A percentile compares a stretch with the other conserved stretches of the same genome.
These are phyloP conservation scores for Trichomycterus rosablanca DNA, from an alignment of 2,113 vertebrate species.

Conservation along the genomic window DNA sequence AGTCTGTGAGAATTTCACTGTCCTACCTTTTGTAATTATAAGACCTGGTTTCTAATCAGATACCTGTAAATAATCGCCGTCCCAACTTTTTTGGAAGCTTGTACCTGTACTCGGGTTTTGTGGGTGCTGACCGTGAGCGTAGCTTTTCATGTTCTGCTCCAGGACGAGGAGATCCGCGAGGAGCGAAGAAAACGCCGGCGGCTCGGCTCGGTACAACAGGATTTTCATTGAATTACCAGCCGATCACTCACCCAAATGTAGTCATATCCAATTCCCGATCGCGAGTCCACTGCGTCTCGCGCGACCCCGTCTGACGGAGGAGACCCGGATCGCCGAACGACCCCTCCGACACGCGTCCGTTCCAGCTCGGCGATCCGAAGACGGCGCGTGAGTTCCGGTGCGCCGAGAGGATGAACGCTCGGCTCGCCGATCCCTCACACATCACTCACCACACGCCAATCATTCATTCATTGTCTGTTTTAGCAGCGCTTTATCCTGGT, in stretches of 20 bases:
- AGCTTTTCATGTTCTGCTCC: conserved; percentile 11
- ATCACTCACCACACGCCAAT: conserved; percentile 39
- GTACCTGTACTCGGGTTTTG: not conserved
- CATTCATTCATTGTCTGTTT: not conserved
- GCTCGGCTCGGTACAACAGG: conserved; percentile 79
- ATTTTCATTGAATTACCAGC: not conserved
- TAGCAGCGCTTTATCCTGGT: too few species aligned
- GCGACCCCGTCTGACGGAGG: not conserved
- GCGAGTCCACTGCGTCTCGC: too few species aligned
- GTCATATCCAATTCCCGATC: too few species aligned
- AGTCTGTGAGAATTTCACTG: too few species aligned
- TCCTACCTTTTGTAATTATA: too few species aligned
- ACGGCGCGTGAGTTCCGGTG: conserved; percentile 84
- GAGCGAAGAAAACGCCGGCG: conserved; percentile 71
- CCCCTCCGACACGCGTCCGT: too few species aligned
- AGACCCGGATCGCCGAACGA: conserved; percentile 83
- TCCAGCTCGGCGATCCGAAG: conserved; percentile 81
- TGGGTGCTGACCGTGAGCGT: not conserved
- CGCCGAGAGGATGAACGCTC: conserved; percentile 73
- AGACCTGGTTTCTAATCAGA: not conserved
- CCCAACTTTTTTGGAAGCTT: too few species aligned
- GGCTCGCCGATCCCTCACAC: conserved; percentile 76
- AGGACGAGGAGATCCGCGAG: conserved; percentile 82
- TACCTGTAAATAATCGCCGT: not conserved
- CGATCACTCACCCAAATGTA: not conserved